Evolutionary conservation across 2,113 vertebrate genomes (phyloP), one percentile per base, ranked within the genome.

Genomic region (Todiramphus chloris): DNA sequence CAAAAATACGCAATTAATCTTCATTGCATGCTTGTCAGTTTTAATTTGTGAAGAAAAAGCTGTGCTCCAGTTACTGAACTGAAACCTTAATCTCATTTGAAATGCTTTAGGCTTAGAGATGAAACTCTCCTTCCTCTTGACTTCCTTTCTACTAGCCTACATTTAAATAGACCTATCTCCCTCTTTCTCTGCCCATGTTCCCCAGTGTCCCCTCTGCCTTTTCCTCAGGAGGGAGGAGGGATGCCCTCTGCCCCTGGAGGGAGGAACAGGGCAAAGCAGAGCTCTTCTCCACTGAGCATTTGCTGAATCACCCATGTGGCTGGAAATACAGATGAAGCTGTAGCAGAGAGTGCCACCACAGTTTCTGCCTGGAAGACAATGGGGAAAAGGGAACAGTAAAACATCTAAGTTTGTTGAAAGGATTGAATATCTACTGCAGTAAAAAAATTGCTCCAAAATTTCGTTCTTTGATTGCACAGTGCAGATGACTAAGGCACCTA

Each of bases 51-150:
- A 89, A 63, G 28, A 39, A 91, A 89, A 70, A 53, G 41, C 37
- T 67, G 12, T 67, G 24, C 44, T 89, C 51, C 70, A 73, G 23
- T 78, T 87, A 46, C 20, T 74, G 31, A 94, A 56, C 48, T 59
- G 68, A 88, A 94, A 69, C 35, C 33, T 84, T 88, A 74, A 94
- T 92, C 83, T 86, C 21, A 79, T 83, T 73, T 83, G 67, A 76
- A 81, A 84, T 83, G 46, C 48, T 84, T 68, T 64, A 82, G n/a
- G 8, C 25, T 69, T 68, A 80, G 62, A 79, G 21, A 62, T 72
- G 11, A 86, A 87, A 69, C 35, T 43, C 56, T 95, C 90, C 50
- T 50, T 12, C 10, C 30, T 92, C 58, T 82, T 79, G 30, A 35
- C 25, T 84, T 91, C 13, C 16, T 74, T 80, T 44, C n/a, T 27